Evolutionary conservation across 1,140 invertebrate genomes (phyloP).

Genomic region (Cyclina sinensis): DNA sequence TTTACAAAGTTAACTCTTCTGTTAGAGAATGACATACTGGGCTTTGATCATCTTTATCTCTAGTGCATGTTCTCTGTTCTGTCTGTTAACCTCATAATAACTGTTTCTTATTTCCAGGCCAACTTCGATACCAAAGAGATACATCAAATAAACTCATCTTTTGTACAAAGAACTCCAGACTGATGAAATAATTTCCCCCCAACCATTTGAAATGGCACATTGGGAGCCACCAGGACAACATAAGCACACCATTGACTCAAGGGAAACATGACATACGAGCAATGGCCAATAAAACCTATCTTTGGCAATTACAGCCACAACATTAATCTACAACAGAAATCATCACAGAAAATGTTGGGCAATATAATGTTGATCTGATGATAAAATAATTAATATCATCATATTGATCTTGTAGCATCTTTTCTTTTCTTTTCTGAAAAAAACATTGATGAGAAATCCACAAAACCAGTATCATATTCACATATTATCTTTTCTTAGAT

Average conservation of each 20-base stretch:
- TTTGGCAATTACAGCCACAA: background rate
- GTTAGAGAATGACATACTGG: no score
- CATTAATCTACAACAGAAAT: slow-evolving; percentile 3
- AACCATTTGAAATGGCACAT: slow-evolving; percentile 11
- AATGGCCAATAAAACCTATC: slow-evolving; percentile 22
- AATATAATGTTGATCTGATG: slow-evolving; percentile 1
- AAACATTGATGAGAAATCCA: background rate
- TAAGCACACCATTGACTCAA: background rate
- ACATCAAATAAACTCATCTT: slow-evolving; percentile 2
- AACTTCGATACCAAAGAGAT: no score
- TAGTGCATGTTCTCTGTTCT: background rate
- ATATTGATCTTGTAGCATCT: background rate
- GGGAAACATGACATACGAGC: background rate
- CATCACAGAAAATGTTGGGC: slow-evolving; percentile 18
- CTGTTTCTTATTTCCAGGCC: background rate
- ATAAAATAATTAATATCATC: background rate
- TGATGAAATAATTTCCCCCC: slow-evolving; percentile 15
- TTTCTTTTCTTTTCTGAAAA: background rate
- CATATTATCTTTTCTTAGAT: no score
- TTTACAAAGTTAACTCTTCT: no score
- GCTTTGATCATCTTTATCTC: no score
- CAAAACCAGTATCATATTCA: background rate
- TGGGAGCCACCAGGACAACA: background rate
- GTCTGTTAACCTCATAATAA: background rate
- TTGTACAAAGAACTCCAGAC: background rate